Percentiles rank a stretch among this genome's conserved stretches.
Evolutionary conservation across 2,113 vertebrate genomes (phyloP).

Genomic region (Microtus pennsylvanicus): DNA sequence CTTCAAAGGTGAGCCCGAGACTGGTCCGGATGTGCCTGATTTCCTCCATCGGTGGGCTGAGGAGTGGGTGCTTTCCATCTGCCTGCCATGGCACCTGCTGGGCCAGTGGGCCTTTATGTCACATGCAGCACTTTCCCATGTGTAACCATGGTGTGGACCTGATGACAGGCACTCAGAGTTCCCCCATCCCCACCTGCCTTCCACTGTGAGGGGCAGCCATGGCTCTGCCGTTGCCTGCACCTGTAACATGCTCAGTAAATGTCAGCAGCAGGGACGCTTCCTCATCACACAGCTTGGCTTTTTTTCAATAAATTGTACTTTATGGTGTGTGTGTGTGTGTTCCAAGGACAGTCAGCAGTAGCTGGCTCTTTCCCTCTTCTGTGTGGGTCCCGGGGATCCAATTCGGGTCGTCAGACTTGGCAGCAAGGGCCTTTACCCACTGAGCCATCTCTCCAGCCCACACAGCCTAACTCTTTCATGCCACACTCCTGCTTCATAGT

Average conservation of each 20-base stretch:
- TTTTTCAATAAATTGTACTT: background rate
- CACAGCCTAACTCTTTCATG: background rate
- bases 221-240: background rate
- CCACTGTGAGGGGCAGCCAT: background rate
- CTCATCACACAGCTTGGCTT: background rate
- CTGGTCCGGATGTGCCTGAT: background rate
- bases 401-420: background rate
- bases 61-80: background rate
- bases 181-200: background rate
- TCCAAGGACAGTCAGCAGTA: background rate
- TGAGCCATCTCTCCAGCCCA: background rate
- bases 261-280: background rate
- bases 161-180: background rate
- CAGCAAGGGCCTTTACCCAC: background rate
- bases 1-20: background rate
- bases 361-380: background rate
- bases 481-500: background rate
- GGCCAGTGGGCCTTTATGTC: too few relatives aligned
- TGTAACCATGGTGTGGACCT: background rate
- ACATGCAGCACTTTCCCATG: background rate
- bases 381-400: background rate
- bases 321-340: background rate
- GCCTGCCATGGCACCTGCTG: background rate
- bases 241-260: background rate
- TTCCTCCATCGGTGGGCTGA: background rate